Percentiles rank a stretch among this genome's conserved stretches.
These are phyloP conservation scores for Andrena trimmerana DNA, from an alignment of 2,888 invertebrate genomes.

Conservation along the genomic window DNA sequence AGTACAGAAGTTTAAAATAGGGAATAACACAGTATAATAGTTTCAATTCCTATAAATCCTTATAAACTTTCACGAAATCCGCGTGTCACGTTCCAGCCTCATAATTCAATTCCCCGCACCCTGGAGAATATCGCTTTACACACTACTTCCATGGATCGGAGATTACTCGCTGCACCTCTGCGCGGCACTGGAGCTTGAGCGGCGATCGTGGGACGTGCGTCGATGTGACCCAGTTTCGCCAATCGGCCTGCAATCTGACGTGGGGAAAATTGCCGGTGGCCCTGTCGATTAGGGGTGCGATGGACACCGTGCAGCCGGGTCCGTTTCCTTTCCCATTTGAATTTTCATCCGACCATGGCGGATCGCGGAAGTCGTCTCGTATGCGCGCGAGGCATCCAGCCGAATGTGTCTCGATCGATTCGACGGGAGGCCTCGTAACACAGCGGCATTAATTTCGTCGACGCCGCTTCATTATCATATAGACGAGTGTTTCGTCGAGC, in stretches of 20 bases:
- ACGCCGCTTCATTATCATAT: constrained; percentile 81
- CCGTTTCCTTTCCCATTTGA: constrained; percentile 39
- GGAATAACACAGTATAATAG: too few species aligned
- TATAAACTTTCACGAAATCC: too few species aligned
- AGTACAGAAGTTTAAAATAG: too few species aligned
- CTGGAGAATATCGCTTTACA: not conserved
- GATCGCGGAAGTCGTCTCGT: constrained; percentile 58
- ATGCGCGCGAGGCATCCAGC: constrained; percentile 54
- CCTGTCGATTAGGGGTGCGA: constrained; percentile 33
- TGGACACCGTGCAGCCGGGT: constrained; percentile 12
- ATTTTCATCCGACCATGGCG: constrained; percentile 56
- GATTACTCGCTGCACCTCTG: too few species aligned
- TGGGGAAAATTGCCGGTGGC: constrained; percentile 24
- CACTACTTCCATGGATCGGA: not conserved
- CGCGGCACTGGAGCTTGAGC: not conserved
- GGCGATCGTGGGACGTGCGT: constrained; percentile 6
- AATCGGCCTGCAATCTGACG: constrained; percentile 2
- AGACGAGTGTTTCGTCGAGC: constrained; percentile 82
- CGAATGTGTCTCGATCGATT: constrained; percentile 72
- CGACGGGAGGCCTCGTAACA: constrained; percentile 67
- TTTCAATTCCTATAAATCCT: too few species aligned
- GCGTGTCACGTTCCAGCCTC: too few species aligned
- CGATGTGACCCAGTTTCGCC: constrained; percentile 24
- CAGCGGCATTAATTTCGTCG: constrained; percentile 79
- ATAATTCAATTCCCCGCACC: too few species aligned